A percentile compares a stretch with the other conserved stretches of the same genome.
These are phyloP conservation scores for Andricus quercusramuli DNA, from an alignment of 2,888 invertebrate genomes.

Conservation along the genomic window DNA sequence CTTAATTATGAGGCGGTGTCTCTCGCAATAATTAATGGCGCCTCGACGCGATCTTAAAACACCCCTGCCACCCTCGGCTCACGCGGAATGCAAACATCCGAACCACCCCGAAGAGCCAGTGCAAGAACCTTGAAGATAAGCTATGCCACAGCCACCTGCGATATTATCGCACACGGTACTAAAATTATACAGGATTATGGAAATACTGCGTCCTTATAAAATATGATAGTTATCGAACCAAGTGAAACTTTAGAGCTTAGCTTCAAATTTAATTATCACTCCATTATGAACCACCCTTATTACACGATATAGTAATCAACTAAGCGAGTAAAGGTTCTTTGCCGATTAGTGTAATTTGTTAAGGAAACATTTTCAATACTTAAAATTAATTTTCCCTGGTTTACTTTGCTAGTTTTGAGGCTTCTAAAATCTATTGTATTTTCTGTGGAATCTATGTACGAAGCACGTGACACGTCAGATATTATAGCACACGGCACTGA, in stretches of 20 bases:
- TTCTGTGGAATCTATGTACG: too few relatives aligned
- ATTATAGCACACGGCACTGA: too few relatives aligned
- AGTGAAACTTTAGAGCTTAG: constrained; percentile 35
- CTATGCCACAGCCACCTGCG: constrained; percentile 39
- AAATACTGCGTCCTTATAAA: constrained; percentile 28
- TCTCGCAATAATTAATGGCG: constrained; percentile 68
- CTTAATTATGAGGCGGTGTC: constrained; percentile 68
- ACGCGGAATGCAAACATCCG: constrained; percentile 36
- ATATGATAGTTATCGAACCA: constrained; percentile 31
- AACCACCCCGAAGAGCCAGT: constrained; percentile 10
- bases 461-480: too few relatives aligned
- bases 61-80: neutral
- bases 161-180: constrained; percentile 34
- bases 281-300: neutral
- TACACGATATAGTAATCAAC: neutral
- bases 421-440: too few relatives aligned
- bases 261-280: constrained; percentile 14
- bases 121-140: constrained; percentile 37
- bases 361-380: too few relatives aligned
- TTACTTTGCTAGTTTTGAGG: too few relatives aligned
- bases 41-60: constrained; percentile 40
- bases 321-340: neutral
- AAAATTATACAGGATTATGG: constrained; percentile 41
- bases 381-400: too few relatives aligned
- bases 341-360: neutral